Percentiles rank a stretch among this genome's conserved stretches.
These are phyloP conservation scores for Aphrophora alni DNA, from an alignment of 2,888 invertebrate genomes.

Conservation along the genomic window DNA sequence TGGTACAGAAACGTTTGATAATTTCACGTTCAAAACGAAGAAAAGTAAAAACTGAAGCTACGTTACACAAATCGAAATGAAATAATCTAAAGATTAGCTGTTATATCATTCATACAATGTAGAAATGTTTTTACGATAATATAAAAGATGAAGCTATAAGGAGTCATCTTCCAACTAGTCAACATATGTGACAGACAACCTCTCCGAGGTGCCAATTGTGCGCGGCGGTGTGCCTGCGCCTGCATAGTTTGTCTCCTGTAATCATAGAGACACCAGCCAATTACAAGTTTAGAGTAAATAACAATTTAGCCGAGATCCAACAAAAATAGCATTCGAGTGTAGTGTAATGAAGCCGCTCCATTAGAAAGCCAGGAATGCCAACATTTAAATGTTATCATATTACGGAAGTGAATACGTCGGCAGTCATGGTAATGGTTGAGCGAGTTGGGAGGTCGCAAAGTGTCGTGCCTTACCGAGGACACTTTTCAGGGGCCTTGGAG, in stretches of 20 bases:
- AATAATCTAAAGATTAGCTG: too few species aligned
- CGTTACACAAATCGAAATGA: too few species aligned
- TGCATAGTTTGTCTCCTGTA: background rate
- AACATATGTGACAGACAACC: too few species aligned
- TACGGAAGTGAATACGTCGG: background rate
- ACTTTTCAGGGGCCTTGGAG: too few species aligned
- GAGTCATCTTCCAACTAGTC: background rate
- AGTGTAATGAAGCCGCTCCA: background rate
- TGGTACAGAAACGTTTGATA: too few species aligned
- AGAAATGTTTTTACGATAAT: background rate
- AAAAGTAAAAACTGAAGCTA: too few species aligned
- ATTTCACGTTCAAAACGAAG: too few species aligned
- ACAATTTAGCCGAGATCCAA: background rate
- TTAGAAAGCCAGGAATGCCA: slow-evolving; percentile 6
- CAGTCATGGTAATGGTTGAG: background rate
- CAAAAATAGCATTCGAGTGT: background rate
- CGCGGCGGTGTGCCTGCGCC: background rate
- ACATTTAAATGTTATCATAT: slow-evolving; percentile 6
- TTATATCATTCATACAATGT: too few species aligned
- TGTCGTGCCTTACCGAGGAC: background rate
- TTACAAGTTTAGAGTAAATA: slow-evolving; percentile 9
- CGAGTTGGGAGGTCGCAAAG: background rate
- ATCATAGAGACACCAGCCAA: slow-evolving; percentile 1
- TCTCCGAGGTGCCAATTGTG: slow-evolving; percentile 3
- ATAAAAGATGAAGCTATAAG: background rate